Conservation (phyloP, 2,797 vertebrate genomes). For the Sylvilagus floridanus region DNA sequence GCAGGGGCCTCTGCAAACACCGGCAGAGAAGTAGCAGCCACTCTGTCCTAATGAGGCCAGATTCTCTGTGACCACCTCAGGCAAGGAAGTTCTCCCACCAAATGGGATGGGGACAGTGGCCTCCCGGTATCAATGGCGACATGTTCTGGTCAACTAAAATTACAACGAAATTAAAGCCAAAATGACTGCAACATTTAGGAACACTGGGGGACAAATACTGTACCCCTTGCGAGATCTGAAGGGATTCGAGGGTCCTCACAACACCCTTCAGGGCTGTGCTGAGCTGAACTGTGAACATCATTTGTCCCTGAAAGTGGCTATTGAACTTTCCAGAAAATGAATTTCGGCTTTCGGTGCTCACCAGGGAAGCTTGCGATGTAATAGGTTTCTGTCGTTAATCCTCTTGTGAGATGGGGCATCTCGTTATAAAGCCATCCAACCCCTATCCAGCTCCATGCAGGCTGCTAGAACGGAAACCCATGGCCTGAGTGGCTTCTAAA, state of each 20-base stretch:
- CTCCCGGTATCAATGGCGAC: background rate
- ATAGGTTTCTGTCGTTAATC: background rate
- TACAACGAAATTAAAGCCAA: background rate
- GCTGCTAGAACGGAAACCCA: too few species aligned
- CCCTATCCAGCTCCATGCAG: too few species aligned
- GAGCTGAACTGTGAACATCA: background rate
- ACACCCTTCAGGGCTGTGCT: background rate
- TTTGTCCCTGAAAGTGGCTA: background rate
- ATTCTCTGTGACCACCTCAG: too few species aligned
- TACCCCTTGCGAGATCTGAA: background rate
- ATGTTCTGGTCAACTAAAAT: background rate
- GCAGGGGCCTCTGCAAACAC: background rate
- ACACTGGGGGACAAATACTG: background rate
- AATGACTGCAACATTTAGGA: background rate
- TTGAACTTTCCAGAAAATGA: conserved; percentile 22
- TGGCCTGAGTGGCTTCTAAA: too few species aligned
- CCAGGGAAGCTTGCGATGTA: background rate
- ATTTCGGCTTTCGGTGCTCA: conserved; percentile 19
- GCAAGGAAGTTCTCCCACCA: too few species aligned
- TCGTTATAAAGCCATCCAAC: background rate
- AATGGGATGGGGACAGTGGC: background rate
- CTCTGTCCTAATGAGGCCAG: background rate
- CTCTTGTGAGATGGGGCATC: background rate
- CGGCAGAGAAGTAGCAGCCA: background rate
- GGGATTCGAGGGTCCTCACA: background rate